Conservation (phyloP, 2,888 invertebrate genomes). For the Metallyticus violacea region DNA sequence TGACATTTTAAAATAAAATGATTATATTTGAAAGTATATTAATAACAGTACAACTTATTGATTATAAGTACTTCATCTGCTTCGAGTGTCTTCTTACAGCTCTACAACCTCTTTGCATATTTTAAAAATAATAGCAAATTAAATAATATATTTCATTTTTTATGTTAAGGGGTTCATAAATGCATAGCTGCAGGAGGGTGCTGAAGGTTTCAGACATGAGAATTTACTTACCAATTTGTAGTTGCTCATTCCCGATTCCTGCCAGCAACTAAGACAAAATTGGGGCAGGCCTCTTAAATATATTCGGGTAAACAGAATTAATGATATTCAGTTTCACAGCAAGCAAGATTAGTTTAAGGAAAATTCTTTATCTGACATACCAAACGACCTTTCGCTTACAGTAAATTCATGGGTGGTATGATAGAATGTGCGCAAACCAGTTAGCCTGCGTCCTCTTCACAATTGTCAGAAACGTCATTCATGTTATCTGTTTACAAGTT, state of each 20-base stretch:
- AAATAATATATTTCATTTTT: too few species aligned
- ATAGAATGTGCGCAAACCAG: not conserved
- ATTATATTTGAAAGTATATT: too few species aligned
- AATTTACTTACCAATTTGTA: not conserved
- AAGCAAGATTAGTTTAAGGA: not conserved
- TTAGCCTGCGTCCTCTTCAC: not conserved
- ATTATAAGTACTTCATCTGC: too few species aligned
- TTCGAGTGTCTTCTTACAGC: too few species aligned
- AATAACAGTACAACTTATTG: too few species aligned
- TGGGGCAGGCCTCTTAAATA: not conserved
- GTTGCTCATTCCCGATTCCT: not conserved
- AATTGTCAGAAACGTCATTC: not conserved
- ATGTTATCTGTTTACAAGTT: not conserved
- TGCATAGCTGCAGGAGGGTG: too few species aligned
- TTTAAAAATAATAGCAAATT: too few species aligned
- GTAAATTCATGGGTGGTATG: not conserved
- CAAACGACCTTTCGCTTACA: not conserved
- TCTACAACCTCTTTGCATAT: too few species aligned
- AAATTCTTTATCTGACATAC: not conserved
- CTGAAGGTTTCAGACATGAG: too few species aligned
- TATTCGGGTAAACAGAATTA: not conserved
- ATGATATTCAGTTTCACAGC: not conserved
- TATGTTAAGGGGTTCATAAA: too few species aligned
- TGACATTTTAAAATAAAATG: too few species aligned
- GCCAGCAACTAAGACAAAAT: not conserved